Percentiles rank a stretch among this genome's conserved stretches.
phyloP scores from a whole-genome alignment of 1,140 invertebrate species.

The Formica exsecta region DNA sequence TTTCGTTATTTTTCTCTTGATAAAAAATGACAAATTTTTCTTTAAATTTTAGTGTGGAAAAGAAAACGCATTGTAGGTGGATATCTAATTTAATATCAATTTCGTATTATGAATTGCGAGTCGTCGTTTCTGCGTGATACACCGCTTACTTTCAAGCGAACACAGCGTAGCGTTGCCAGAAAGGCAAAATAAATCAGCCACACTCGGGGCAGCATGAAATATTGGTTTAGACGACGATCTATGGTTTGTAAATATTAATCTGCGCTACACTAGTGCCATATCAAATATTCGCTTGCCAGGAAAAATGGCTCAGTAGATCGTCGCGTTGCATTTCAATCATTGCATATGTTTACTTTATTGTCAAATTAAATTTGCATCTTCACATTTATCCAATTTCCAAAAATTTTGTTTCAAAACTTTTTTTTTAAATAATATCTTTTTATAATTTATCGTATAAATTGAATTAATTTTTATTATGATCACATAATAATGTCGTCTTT shows the following conservation, averaged over 20 bases:
- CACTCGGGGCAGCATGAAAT: slow-evolving; percentile 39
- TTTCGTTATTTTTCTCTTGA: slow-evolving; percentile 3
- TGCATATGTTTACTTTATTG: not conserved
- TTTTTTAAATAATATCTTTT: not conserved
- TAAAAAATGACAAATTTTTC: slow-evolving; percentile 7
- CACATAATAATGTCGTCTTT: not conserved
- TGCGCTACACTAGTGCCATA: slow-evolving; percentile 45
- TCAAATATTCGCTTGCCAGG: slow-evolving; percentile 51
- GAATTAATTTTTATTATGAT: not conserved
- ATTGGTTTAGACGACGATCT: slow-evolving; percentile 56
- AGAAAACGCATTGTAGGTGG: not conserved
- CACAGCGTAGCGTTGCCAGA: not conserved
- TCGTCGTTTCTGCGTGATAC: slow-evolving; percentile 4
- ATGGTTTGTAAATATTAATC: slow-evolving; percentile 63
- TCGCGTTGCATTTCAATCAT: not conserved
- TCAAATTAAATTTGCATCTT: not conserved
- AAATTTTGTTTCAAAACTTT: not conserved
- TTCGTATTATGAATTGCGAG: slow-evolving; percentile 60
- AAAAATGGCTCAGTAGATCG: slow-evolving; percentile 22
- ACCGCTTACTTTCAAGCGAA: slow-evolving; percentile 31
- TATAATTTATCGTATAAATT: slow-evolving; percentile 1
- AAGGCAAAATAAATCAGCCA: slow-evolving; percentile 63
- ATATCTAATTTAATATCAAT: slow-evolving; percentile 68
- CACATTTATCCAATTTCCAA: slow-evolving; percentile 8
- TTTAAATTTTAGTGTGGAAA: slow-evolving; percentile 37